Base-by-base conservation (phyloP, 2,888 invertebrate species). In the Salticus scenicus region DNA sequence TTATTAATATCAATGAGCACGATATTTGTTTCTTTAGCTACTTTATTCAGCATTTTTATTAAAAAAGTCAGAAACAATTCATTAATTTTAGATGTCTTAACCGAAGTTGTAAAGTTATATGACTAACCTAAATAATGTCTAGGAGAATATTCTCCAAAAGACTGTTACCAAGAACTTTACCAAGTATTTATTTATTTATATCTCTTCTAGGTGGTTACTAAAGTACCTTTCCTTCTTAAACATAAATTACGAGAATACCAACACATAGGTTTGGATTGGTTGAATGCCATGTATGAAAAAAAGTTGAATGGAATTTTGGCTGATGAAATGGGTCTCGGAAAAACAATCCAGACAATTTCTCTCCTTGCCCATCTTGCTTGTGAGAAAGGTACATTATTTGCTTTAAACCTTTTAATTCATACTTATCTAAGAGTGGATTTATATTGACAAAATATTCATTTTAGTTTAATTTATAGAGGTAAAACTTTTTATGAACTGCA, bases 261-360 rank as follows among this genome's bases (percentile, higher is more conserved):
- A 92, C 97, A 98, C 92, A 97, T 98, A 91, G 98, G 98, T 73
- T 93, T 98, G 89, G 98, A 98, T 92, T 98, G 98, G 98, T 93
- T 98, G 89, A 97, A 97, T 77, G 97, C 98, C 14, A 97, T 99
- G 96, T 96, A 96, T 91, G 96, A 98, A 90, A 94, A 97, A 90
- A 95, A 96, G 91, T 93, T 99, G 87, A 99, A 98, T 92, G 98
- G 98, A 87, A 98, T 98, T 90, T 93, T 98, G 79, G 98, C 98
- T 17, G 98, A 98, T 92, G 98, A 98, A 93, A 98, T 98, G 98
- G 98, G 98, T 90, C 93, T 98, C 88, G 98, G 98, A 88, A 98
- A 98, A 93, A 98, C 98, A 27, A 98, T 98, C 90, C 98, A 98
- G 93, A 98, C 98, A 0, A 98, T 98, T 90, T 96, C 98, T 10